Conservation (phyloP, 2,888 invertebrate species). For the Prosopocoilus inquinatus region DNA sequence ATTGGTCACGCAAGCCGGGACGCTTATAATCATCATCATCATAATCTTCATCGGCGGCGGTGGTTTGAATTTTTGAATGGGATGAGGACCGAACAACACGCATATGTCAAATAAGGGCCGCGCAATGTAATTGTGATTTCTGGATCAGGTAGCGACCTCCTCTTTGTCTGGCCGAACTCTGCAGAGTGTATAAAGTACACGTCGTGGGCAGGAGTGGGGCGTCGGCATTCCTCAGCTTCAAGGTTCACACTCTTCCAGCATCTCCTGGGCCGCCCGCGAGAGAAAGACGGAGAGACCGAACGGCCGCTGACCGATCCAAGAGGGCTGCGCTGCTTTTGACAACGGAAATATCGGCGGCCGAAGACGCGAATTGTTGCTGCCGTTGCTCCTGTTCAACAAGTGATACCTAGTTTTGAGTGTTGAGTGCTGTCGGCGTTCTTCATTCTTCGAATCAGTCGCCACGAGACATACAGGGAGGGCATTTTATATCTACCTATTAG, state of each 20-base stretch:
- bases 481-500: neutral
- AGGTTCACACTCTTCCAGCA: slow-evolving; percentile 34
- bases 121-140: neutral
- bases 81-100: too few species aligned
- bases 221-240: slow-evolving; percentile 38
- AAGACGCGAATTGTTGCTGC: too few species aligned
- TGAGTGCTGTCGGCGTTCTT: neutral
- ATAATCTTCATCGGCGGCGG: too few species aligned
- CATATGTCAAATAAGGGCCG: too few species aligned
- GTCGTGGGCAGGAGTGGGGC: slow-evolving; percentile 28
- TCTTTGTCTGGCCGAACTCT: neutral
- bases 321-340: slow-evolving; percentile 8
- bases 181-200: neutral
- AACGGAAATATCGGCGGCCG: neutral
- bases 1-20: too few species aligned
- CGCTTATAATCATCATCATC: too few species aligned
- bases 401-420: too few species aligned
- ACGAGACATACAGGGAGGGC: neutral
- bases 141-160: neutral
- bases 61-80: too few species aligned
- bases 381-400: too few species aligned
- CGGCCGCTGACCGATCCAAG: slow-evolving; percentile 24
- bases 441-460: neutral
- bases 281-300: slow-evolving; percentile 16
- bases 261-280: slow-evolving; percentile 18